Conservation (phyloP, 2,888 invertebrate species). For the Ctena decussata region DNA sequence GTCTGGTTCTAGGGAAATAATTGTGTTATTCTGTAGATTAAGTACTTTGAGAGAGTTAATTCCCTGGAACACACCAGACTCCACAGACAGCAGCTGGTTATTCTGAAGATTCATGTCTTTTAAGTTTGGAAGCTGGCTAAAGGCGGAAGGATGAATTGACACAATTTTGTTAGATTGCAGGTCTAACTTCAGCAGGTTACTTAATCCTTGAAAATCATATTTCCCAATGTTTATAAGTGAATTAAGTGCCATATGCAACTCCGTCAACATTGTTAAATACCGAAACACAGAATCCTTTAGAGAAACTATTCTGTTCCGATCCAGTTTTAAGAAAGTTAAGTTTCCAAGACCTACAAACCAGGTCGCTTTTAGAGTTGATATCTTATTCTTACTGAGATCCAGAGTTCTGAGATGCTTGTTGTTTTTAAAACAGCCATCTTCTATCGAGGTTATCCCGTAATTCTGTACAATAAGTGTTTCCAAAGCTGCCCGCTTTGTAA, state of each 20-base stretch:
- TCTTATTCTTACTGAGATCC: conserved; percentile 57
- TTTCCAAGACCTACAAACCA: conserved; percentile 67
- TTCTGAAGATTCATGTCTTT: conserved; percentile 48
- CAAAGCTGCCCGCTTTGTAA: conserved; percentile 46
- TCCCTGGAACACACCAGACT: conserved; percentile 60
- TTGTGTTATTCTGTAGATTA: conserved; percentile 60
- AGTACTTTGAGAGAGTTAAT: conserved; percentile 56
- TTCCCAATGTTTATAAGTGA: conserved; percentile 24
- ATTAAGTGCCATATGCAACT: conserved; percentile 64
- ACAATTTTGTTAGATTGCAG: conserved; percentile 55
- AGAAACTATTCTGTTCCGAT: conserved; percentile 52
- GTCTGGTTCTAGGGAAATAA: conserved; percentile 51
- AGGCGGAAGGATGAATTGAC: conserved; percentile 49
- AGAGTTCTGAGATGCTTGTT: conserved; percentile 55
- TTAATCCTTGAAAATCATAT: conserved; percentile 60
- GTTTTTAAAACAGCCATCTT: conserved; percentile 50
- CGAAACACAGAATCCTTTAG: conserved; percentile 57
- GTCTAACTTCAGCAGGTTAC: conserved; percentile 38
- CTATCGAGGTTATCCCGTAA: conserved; percentile 50
- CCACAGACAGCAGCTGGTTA: conserved; percentile 57
- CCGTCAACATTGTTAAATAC: conserved; percentile 48
- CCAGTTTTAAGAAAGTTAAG: conserved; percentile 61
- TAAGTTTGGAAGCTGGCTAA: conserved; percentile 39
- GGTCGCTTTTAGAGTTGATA: conserved; percentile 27
- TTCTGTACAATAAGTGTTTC: conserved; percentile 53